Evolutionary conservation across 2,797 vertebrate species (phyloP).

Genomic region (Macropus fuliginosus): DNA sequence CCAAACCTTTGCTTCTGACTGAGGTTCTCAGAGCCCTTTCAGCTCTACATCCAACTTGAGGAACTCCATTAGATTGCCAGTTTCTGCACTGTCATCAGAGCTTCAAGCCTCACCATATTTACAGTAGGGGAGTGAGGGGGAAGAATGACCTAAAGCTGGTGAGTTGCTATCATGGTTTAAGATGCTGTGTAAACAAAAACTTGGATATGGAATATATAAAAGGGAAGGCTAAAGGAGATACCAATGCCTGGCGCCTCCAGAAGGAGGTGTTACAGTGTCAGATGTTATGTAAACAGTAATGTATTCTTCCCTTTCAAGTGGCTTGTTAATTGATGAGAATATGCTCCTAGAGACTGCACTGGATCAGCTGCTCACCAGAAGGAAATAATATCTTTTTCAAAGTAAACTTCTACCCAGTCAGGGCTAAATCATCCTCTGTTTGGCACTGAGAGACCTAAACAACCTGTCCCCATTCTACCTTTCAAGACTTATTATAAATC

Average conservation of each 20-base stretch:
- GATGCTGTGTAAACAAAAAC: conserved; percentile 28
- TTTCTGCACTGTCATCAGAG: background rate
- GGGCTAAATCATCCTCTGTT: background rate
- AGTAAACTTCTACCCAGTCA: background rate
- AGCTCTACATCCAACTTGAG: background rate
- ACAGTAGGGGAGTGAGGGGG: background rate
- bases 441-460: background rate
- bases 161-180: background rate
- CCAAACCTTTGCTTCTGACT: background rate
- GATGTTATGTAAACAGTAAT: conserved; percentile 24
- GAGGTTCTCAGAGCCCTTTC: background rate
- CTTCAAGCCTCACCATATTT: background rate
- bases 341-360: background rate
- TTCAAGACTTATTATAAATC: background rate
- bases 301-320: conserved; percentile 20
- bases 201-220: background rate
- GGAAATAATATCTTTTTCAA: background rate
- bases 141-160: background rate
- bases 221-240: background rate
- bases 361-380: background rate
- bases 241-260: background rate
- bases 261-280: background rate
- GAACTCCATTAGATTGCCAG: background rate
- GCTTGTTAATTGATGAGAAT: background rate
- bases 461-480: background rate